phyloP scores from a whole-genome alignment of 2,113 vertebrate species.

The Oenanthe oenanthe region DNA sequence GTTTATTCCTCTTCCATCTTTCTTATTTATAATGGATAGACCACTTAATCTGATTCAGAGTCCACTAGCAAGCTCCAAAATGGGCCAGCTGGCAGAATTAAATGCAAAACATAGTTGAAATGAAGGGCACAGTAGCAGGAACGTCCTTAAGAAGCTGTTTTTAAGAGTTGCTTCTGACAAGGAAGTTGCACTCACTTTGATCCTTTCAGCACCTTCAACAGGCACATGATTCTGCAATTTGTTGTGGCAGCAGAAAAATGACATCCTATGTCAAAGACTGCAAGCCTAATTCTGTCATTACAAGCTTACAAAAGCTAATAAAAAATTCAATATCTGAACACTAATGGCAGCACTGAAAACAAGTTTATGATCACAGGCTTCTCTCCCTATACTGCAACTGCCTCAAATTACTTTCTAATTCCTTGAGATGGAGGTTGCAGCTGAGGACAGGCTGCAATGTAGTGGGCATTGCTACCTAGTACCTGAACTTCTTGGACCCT shows the following conservation, averaged over 20 bases:
- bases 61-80: background rate
- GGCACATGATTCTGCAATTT: background rate
- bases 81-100: background rate
- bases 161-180: conserved; percentile 1
- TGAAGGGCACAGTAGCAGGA: background rate
- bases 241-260: background rate
- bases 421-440: background rate
- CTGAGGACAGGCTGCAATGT: background rate
- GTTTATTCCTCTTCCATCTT: background rate
- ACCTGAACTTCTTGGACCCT: background rate
- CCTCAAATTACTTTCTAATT: background rate
- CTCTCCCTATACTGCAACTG: background rate
- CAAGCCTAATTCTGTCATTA: conserved; percentile 34
- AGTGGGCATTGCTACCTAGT: background rate
- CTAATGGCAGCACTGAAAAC: background rate
- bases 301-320: conserved; percentile 19
- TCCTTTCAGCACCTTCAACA: background rate
- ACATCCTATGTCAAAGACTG: background rate
- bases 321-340: conserved; percentile 40
- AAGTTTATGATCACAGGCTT: background rate
- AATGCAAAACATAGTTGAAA: background rate
- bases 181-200: conserved; percentile 22
- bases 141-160: background rate
- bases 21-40: background rate
- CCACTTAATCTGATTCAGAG: background rate